Evolutionary conservation across 2,888 invertebrate species (phyloP), one percentile per base, ranked within the genome.

Genomic region (Gortyna flavago): DNA sequence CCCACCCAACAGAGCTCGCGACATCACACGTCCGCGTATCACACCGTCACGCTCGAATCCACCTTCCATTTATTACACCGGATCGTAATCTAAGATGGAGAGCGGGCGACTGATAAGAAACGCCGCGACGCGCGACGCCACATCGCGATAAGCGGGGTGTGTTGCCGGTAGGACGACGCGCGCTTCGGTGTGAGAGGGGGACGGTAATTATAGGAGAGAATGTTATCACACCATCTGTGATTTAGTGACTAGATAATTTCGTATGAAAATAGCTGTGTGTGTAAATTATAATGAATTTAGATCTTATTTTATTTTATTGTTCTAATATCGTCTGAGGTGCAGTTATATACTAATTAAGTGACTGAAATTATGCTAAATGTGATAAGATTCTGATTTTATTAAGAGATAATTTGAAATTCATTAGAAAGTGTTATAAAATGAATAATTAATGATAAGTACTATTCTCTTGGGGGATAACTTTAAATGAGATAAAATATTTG

Each of bases 1-100:
- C 64, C 68, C 79, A 83, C 51, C 80, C 51, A 85, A 78, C 87
- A 72, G 0, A 78, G 80, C 79, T 87, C 76, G 71, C 84, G 83
- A 81, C 83, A 85, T 80, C 82, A 89, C 86, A 85, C 87, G 88
- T 87, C 90, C 89, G 88, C 90, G 88, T 91, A 90, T 93, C 92
- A 92, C 92, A 92, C 93, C 92, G 94, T 93, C 92, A 92, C 93
- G 93, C 91, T 88, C 92, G 87, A 87, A 89, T 89, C 92, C 91
- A 91, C 91, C 91, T 91, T 91, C 93, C 94, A 93, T 93, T 94
- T 94, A 94, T 94, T 94, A 92, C 90, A 90, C 85, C 85, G 91
- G 93, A 93, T 93, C 90, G 87, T 91, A 90, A 93, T 94, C 93
- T 90, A 76, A 92, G 93, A 93, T 92, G 90, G 91, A 91, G 91